phyloP scores from a whole-genome alignment of 2,113 vertebrate genomes.

The Melanerpes formicivorus region DNA sequence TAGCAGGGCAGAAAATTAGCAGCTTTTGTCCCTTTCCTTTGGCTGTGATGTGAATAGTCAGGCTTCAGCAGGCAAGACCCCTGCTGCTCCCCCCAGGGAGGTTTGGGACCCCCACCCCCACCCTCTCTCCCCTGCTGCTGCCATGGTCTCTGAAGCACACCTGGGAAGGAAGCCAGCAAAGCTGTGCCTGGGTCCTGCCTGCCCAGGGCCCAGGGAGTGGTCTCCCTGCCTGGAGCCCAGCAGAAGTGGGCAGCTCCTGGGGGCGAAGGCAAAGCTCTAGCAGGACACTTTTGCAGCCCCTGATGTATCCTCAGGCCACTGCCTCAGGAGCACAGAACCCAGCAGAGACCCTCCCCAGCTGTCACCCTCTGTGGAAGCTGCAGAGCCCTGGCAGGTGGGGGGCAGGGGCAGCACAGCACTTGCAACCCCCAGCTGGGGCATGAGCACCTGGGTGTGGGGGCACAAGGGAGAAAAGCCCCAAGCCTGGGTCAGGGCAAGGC shows the following conservation, averaged over 20 bases:
- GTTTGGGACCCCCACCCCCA: background rate
- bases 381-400: background rate
- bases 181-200: rapidly evolving
- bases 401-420: background rate
- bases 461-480: background rate
- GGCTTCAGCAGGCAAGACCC: background rate
- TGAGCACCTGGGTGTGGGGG: background rate
- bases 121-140: background rate
- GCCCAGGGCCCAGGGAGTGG: background rate
- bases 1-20: background rate
- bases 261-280: background rate
- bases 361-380: rapidly evolving
- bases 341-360: background rate
- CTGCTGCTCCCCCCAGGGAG: background rate
- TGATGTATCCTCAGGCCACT: background rate
- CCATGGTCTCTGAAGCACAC: rapidly evolving
- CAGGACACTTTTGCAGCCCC: background rate
- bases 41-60: background rate
- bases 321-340: rapidly evolving
- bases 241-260: background rate
- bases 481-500: background rate
- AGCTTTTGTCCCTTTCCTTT: background rate
- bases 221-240: background rate
- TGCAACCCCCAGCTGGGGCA: rapidly evolving
- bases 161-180: background rate